Base-by-base conservation (phyloP, 2,888 invertebrate species). In the Cantharis nigra region DNA sequence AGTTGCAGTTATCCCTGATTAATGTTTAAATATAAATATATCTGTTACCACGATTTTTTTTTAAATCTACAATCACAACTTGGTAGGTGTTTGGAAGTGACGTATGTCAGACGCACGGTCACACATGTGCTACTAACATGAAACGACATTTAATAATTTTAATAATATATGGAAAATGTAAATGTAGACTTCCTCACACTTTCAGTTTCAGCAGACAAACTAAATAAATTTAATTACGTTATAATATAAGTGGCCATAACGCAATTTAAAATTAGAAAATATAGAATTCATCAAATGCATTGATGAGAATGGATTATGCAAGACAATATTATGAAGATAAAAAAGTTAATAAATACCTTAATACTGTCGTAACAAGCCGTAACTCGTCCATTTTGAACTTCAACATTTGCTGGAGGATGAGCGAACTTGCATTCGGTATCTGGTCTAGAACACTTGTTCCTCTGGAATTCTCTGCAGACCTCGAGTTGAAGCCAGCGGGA, bases 361-460 rank as follows among this genome's bases (percentile, higher is more conserved):
- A 99, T 99, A 91, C 98, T 98, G 92, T 99, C 99, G 94, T 99
- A 99, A 93, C 99, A 99, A 87, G 99, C 99, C 87, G 98, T 99
- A 88, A 99, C 99, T 88, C 98, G 94, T 89, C 99, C 99, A 91
- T 99, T 99, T 92, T 99, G 99, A 88, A 99, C 98, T 91, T 99
- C 99, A 87, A 99, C 99, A 90, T 99, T 98, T 87, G 97, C 95
- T 83, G 99, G 98, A 81, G 99, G 99, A 92, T 99, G 99, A 84
- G 99, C 99, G 90, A 99, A 99, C 93, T 99, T 99, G 94, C 99
- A 99, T 91, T 99, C 99, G 89, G 97, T 97, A 91, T 99, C 99
- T 83, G 98, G 96, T 89, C 99, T 94, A 87, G 98, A 97, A 91
- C 99, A 99, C 93, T 99, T 99, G 93, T 98, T 98, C 90, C 99